Percentiles rank a stretch among this genome's conserved stretches.
Conservation (phyloP, 2,797 vertebrate species). For the Liasis olivaceus region DNA sequence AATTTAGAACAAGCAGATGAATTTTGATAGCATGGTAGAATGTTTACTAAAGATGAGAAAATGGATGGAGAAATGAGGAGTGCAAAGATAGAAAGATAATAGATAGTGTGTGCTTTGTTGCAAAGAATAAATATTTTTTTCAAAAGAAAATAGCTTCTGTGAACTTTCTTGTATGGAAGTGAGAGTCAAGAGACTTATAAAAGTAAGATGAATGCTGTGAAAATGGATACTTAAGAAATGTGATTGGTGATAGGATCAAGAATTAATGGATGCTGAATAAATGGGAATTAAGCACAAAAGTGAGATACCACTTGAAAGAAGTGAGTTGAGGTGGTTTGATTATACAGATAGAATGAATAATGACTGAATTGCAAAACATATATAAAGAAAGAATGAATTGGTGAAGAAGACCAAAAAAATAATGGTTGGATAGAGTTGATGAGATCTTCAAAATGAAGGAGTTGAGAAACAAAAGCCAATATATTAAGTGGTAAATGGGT, state of each 20-base stretch:
- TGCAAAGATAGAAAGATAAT: not conserved
- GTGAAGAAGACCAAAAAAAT: not conserved
- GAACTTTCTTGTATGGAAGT: not conserved
- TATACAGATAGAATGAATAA: not conserved
- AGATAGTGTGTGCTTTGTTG: not conserved
- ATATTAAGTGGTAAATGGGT: too few relatives aligned
- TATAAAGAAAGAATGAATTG: not conserved
- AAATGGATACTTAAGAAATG: not conserved
- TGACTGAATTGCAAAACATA: not conserved
- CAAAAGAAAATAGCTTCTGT: not conserved
- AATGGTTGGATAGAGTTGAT: too few relatives aligned
- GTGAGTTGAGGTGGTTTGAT: not conserved
- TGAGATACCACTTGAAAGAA: not conserved
- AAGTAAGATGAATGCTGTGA: not conserved
- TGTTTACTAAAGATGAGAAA: not conserved
- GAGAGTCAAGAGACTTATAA: not conserved
- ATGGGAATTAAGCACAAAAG: not conserved
- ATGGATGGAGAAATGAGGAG: not conserved
- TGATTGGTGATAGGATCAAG: not conserved
- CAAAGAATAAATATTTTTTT: too few relatives aligned
- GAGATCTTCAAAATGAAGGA: too few relatives aligned
- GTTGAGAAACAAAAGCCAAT: too few relatives aligned
- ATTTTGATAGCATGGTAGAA: not conserved
- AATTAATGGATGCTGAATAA: not conserved
- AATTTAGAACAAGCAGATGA: not conserved